Conservation (phyloP, 2,113 vertebrate genomes). For the Solea solea region DNA sequence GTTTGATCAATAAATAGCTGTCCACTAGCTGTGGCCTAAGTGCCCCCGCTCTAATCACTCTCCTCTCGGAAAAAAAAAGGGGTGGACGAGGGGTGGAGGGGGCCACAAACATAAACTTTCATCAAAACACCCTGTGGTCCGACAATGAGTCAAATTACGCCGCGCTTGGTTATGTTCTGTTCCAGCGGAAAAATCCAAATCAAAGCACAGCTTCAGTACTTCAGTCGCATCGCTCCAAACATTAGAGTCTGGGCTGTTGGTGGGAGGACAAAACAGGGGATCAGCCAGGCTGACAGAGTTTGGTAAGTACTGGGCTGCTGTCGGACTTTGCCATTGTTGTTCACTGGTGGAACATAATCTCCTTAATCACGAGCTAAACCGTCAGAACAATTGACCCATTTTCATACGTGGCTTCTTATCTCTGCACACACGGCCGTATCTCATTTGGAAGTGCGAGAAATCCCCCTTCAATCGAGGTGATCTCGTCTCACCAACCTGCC, state of each 20-base stretch:
- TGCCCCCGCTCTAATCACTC: constrained; percentile 73
- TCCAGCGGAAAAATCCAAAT: constrained; percentile 40
- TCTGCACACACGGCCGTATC: constrained; percentile 65
- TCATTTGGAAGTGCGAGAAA: constrained; percentile 76
- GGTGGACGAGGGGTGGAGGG: constrained; percentile 29
- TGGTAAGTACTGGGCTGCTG: constrained; percentile 60
- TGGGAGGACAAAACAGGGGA: constrained; percentile 62
- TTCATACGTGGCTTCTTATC: constrained; percentile 73
- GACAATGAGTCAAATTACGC: constrained; percentile 61
- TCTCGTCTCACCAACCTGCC: constrained; percentile 71
- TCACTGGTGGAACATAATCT: constrained; percentile 73
- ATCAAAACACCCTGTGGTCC: constrained; percentile 62
- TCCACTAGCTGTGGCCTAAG: constrained; percentile 60
- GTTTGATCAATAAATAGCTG: constrained; percentile 77
- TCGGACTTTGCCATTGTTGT: constrained; percentile 70
- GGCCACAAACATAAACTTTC: constrained; percentile 50
- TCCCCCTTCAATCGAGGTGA: constrained; percentile 76
- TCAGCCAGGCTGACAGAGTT: constrained; percentile 59
- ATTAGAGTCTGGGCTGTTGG: constrained; percentile 57
- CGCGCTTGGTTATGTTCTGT: constrained; percentile 59
- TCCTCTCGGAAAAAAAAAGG: constrained; percentile 50
- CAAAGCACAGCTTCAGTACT: constrained; percentile 46
- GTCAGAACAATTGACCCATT: constrained; percentile 79
- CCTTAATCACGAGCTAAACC: constrained; percentile 75
- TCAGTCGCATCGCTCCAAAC: constrained; percentile 61